Evolutionary conservation across 1,140 invertebrate species (phyloP), one percentile per base, ranked within the genome.

Genomic region (Papilio helenus): DNA sequence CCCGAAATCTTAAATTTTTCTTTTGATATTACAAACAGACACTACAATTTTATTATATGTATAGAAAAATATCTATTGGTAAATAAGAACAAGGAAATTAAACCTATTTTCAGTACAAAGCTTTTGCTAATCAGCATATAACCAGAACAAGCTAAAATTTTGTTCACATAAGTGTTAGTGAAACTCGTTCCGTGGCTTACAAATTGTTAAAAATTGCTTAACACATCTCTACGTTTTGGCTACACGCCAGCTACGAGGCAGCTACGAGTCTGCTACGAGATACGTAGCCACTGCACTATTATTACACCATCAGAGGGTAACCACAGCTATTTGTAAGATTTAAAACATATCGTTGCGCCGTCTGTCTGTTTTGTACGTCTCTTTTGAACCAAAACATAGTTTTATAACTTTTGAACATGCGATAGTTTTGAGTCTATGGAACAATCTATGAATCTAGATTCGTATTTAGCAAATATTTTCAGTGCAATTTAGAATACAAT

Each of bases 141-240:
- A 20, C 16, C 20, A 61, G 55, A 58, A 58, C 14, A 61, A 26
- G 23, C 14, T 26, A 65, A 65, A 65, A 65, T 65, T 65, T 65
- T 65, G 58, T 68, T 29, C 23, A 16, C 29, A 68, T 18, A 68
- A 65, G 1, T 34, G 26, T 68, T 14, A 68, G 26, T 18, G 4
- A 68, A 29, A 29, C 61, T 26, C 26, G 4, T 68, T 68, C 9
- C 61, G 14, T 68, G 20, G 23, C 26, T 68, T 68, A 68, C 61
- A 68, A 68, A 68, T 68, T 68, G 61, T 68, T 68, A 68, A 68
- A 68, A 68, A 68, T 68, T 34, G 61, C 61, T 68, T 34, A 68
- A 68, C 61, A 68, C 61, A 68, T 29, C 26, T 12, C 61, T 68
- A 29, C 61, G 61, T 34, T 68, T 68, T 68, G 61, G 61, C 61